Evolutionary conservation across 2,113 vertebrate genomes (phyloP).

Genomic region (Ardeotis arabs): DNA sequence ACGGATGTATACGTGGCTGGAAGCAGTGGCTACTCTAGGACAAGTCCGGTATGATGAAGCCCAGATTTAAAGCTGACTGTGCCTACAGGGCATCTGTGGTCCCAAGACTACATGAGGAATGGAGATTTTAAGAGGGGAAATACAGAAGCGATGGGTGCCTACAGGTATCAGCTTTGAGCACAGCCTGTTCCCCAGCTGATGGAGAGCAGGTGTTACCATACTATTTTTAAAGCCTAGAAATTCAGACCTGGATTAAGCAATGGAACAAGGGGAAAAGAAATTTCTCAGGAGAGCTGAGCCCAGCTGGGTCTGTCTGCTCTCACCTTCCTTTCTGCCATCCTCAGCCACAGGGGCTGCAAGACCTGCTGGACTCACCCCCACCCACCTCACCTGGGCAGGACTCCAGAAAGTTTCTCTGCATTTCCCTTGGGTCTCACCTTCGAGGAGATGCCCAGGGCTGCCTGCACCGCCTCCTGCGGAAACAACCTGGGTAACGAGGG

Average conservation of each 20-base stretch:
- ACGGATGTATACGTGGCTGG: neutral
- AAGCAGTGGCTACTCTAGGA: neutral
- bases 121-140: neutral
- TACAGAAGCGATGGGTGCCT: neutral
- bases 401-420: neutral
- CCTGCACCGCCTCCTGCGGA: neutral
- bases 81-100: neutral
- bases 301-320: neutral
- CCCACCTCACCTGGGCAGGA: neutral
- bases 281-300: neutral
- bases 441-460: neutral
- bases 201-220: neutral
- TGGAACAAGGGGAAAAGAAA: neutral
- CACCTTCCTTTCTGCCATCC: neutral
- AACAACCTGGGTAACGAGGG: fast-evolving
- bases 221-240: conserved; percentile 1
- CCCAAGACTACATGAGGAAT: neutral
- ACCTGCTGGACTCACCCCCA: neutral
- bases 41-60: neutral
- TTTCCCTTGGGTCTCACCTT: neutral
- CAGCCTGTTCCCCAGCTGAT: neutral
- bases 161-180: neutral
- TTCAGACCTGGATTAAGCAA: neutral
- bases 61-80: neutral
- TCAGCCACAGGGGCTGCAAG: neutral